Evolutionary conservation across 2,113 vertebrate species (phyloP).

Genomic region (Hypanus sabinus): DNA sequence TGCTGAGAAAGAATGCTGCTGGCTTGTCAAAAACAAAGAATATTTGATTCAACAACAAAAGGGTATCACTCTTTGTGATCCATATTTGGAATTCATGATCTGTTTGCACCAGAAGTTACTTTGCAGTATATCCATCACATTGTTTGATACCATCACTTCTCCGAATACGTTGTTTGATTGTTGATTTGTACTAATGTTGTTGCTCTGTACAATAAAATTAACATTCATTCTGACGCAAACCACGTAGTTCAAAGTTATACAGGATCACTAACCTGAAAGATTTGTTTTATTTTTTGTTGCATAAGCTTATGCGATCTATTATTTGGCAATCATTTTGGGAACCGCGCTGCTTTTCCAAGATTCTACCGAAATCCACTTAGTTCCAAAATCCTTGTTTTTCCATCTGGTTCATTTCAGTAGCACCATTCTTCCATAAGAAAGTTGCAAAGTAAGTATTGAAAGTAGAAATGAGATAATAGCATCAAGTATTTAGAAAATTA

Average conservation of each 20-base stretch:
- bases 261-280: constrained; percentile 29
- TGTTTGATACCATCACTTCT: neutral
- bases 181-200: constrained; percentile 4
- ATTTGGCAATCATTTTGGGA: constrained; percentile 19
- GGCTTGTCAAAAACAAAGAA: neutral
- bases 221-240: neutral
- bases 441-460: constrained; percentile 33
- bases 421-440: constrained; percentile 42
- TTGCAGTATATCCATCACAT: neutral
- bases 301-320: constrained; percentile 14
- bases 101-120: neutral
- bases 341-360: constrained; percentile 6
- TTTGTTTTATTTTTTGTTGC: constrained; percentile 23
- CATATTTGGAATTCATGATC: neutral
- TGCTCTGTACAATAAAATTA: neutral
- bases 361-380: constrained; percentile 13
- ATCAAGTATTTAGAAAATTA: neutral
- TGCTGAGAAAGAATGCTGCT: neutral
- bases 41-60: neutral
- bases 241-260: neutral
- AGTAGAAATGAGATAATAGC: neutral
- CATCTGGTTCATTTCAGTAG: constrained; percentile 49
- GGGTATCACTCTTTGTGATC: neutral
- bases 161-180: neutral
- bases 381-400: constrained; percentile 16